These are phyloP conservation scores for Naso thynnoides DNA, from an alignment of 2,797 vertebrate species.

Conservation along the genomic window DNA sequence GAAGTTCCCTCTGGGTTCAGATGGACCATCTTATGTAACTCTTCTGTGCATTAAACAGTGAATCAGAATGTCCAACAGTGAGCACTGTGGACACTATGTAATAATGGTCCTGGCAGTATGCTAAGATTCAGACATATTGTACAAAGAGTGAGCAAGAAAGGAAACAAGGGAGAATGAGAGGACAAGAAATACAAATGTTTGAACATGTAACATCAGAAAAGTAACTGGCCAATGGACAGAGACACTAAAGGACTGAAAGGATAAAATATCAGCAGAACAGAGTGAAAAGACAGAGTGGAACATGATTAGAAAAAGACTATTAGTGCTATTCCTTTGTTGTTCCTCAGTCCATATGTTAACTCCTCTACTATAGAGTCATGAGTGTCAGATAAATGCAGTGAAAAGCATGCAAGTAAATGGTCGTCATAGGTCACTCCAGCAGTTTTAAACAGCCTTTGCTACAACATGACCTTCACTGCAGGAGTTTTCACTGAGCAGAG, in stretches of 20 bases:
- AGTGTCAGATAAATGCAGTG: slow-evolving; percentile 21
- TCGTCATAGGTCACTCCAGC: slow-evolving; percentile 31
- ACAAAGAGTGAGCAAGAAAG: not conserved
- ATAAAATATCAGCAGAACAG: not conserved
- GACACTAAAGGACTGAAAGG: not conserved
- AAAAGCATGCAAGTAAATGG: slow-evolving; percentile 14
- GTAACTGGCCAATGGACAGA: not conserved
- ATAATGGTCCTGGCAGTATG: not conserved
- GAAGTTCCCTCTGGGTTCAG: slow-evolving; percentile 21
- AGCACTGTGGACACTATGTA: not conserved
- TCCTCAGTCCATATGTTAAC: not conserved
- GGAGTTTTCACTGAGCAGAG: slow-evolving; percentile 9
- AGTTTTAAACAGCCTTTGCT: slow-evolving; percentile 40
- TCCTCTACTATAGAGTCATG: slow-evolving; percentile 19
- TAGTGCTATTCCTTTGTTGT: slow-evolving; percentile 4
- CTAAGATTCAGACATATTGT: not conserved
- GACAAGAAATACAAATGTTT: not conserved
- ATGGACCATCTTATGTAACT: not conserved
- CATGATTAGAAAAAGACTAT: not conserved
- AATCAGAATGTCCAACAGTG: slow-evolving; percentile 17
- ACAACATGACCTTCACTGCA: slow-evolving; percentile 46
- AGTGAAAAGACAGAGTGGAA: not conserved
- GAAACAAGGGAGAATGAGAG: not conserved
- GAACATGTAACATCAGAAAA: not conserved
- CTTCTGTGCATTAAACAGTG: not conserved